Conservation (phyloP, 2,888 invertebrate species). For the Barypeithes pellucidus region DNA sequence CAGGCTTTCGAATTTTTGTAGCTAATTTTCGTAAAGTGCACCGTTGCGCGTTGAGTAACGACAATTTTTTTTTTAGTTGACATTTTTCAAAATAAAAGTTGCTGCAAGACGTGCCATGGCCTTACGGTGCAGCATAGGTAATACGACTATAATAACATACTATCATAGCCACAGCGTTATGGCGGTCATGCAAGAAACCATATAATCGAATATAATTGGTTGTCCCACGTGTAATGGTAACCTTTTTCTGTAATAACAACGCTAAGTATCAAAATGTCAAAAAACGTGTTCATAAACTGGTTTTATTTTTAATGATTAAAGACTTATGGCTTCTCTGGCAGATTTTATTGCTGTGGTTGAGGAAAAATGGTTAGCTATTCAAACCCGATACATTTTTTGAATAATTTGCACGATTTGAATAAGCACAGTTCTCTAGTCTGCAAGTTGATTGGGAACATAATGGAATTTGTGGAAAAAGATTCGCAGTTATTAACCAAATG, state of each 20-base stretch:
- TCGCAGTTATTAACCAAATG: too few relatives aligned
- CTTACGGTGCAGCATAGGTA: slow-evolving; percentile 5
- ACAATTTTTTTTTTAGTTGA: slow-evolving; percentile 7
- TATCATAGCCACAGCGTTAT: slow-evolving; percentile 21
- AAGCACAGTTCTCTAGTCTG: too few relatives aligned
- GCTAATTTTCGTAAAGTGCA: slow-evolving; percentile 11
- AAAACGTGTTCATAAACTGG: slow-evolving; percentile 35
- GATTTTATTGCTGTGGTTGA: not conserved
- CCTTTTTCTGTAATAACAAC: slow-evolving; percentile 25
- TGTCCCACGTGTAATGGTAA: slow-evolving; percentile 32
- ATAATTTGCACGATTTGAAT: too few relatives aligned
- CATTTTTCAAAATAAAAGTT: slow-evolving; percentile 10
- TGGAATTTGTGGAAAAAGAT: too few relatives aligned
- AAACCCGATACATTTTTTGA: not conserved
- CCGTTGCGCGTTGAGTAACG: not conserved
- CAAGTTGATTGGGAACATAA: too few relatives aligned
- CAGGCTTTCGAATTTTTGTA: slow-evolving; percentile 28
- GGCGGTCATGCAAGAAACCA: slow-evolving; percentile 35
- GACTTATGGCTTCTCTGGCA: not conserved
- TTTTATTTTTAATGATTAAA: slow-evolving; percentile 15
- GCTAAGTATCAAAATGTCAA: slow-evolving; percentile 34
- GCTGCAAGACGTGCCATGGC: slow-evolving; percentile 9
- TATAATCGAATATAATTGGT: slow-evolving; percentile 38
- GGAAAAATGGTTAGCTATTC: not conserved
- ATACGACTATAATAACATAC: slow-evolving; percentile 25